Evolutionary conservation across 2,797 vertebrate species (phyloP).

Genomic region (Crocidura indochinensis): DNA sequence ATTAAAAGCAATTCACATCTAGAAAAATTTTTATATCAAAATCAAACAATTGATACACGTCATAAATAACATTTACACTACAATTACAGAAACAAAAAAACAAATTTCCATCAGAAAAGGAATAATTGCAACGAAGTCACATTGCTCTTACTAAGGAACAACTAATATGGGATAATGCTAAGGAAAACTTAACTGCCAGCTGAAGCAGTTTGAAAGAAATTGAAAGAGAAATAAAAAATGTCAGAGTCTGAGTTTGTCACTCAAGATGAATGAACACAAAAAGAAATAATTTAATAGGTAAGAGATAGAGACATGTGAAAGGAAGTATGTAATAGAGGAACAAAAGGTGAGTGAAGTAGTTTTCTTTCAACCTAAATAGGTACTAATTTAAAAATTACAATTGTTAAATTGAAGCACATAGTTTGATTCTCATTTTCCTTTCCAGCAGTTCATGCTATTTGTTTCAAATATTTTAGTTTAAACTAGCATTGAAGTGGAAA

Average conservation of each 20-base stretch:
- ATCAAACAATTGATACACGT: neutral
- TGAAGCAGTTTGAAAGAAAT: neutral
- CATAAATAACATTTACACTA: neutral
- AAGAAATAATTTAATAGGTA: neutral
- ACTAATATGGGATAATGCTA: neutral
- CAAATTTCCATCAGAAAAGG: neutral
- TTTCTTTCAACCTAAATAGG: neutral
- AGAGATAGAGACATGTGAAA: neutral
- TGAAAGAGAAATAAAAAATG: constrained; percentile 31
- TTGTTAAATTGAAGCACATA: neutral
- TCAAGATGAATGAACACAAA: constrained; percentile 9
- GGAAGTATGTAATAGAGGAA: neutral
- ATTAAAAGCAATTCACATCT: neutral
- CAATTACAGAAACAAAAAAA: neutral
- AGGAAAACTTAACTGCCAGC: neutral
- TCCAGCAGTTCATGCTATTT: too few species aligned
- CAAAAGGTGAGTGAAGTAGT: neutral
- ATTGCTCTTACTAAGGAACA: neutral
- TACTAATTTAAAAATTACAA: constrained; percentile 17
- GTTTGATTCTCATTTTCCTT: too few species aligned
- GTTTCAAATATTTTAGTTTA: too few species aligned
- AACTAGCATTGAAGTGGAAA: neutral
- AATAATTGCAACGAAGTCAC: constrained; percentile 5
- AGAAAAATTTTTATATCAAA: constrained; percentile 40
- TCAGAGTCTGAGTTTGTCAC: neutral